A percentile compares a stretch with the other conserved stretches of the same genome.
Evolutionary conservation across 2,113 vertebrate species (phyloP).

Genomic region (Pomatostomus ruficeps): DNA sequence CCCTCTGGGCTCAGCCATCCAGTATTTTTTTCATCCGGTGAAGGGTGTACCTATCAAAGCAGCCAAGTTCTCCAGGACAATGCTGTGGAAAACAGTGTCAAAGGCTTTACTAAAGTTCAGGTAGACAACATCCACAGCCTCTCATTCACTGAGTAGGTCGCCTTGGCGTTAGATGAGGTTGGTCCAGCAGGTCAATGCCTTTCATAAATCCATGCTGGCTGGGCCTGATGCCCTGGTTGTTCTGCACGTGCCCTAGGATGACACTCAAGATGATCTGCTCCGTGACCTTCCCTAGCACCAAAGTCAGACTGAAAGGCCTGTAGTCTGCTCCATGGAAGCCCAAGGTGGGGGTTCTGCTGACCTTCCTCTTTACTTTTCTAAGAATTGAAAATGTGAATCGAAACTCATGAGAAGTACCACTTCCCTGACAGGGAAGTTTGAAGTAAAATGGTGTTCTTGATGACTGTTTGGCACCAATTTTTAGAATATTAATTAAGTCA

Average conservation of each 20-base stretch:
- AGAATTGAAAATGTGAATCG: background rate
- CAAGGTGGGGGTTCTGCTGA: background rate
- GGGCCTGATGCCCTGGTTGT: background rate
- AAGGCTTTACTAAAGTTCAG: background rate
- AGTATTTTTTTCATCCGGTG: background rate
- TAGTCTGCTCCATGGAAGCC: background rate
- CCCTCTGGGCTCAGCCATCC: background rate
- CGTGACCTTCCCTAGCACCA: background rate
- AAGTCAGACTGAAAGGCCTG: background rate
- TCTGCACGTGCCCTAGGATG: fast-evolving
- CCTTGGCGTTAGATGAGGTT: background rate
- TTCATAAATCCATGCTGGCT: background rate
- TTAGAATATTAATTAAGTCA: background rate
- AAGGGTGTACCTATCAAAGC: background rate
- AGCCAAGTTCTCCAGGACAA: background rate
- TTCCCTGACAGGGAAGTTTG: background rate
- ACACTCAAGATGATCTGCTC: background rate
- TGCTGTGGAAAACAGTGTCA: background rate
- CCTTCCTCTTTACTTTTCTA: background rate
- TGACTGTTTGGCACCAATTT: background rate
- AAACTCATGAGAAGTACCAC: background rate
- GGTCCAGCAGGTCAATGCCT: background rate
- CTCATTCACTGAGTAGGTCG: background rate
- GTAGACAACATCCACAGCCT: background rate
- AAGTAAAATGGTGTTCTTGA: background rate